These are phyloP conservation scores for Epinotia brunnichana DNA, from an alignment of 2,888 invertebrate species.

Conservation along the genomic window DNA sequence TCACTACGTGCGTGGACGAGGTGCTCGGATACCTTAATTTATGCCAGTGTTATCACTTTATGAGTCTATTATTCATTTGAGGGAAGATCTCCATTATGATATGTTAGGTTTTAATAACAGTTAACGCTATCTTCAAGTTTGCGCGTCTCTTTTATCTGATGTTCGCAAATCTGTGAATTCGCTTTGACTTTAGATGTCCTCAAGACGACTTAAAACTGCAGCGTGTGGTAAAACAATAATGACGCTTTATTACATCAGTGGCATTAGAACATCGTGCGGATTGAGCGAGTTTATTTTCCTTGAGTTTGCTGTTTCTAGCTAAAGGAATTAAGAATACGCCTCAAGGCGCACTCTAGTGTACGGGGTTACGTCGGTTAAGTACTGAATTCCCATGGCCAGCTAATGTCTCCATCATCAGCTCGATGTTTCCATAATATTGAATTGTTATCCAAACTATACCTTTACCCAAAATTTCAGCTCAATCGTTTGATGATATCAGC, in stretches of 20 bases:
- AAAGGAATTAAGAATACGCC: neutral
- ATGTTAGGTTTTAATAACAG: slow-evolving; percentile 52
- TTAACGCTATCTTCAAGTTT: slow-evolving; percentile 42
- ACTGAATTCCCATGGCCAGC: too few species aligned
- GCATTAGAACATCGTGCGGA: neutral
- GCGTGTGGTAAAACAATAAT: neutral
- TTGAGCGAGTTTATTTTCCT: neutral
- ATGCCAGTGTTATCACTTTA: slow-evolving; percentile 78
- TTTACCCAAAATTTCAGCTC: too few species aligned
- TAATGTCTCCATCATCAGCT: too few species aligned
- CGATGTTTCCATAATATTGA: too few species aligned
- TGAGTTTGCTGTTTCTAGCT: neutral
- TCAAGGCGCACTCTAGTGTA: too few species aligned
- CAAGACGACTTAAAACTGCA: neutral
- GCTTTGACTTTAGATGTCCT: slow-evolving; percentile 3
- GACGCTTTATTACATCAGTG: neutral
- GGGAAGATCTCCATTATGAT: slow-evolving; percentile 67
- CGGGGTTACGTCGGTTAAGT: too few species aligned
- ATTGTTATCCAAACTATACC: too few species aligned
- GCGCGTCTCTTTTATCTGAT: slow-evolving; percentile 17
- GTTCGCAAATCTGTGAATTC: slow-evolving; percentile 2
- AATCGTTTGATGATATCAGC: too few species aligned
- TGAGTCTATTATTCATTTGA: slow-evolving; percentile 80
- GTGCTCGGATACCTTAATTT: slow-evolving; percentile 78
- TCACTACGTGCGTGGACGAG: slow-evolving; percentile 82